phyloP scores from a whole-genome alignment of 2,797 vertebrate genomes.

The Lateolabrax maculatus region DNA sequence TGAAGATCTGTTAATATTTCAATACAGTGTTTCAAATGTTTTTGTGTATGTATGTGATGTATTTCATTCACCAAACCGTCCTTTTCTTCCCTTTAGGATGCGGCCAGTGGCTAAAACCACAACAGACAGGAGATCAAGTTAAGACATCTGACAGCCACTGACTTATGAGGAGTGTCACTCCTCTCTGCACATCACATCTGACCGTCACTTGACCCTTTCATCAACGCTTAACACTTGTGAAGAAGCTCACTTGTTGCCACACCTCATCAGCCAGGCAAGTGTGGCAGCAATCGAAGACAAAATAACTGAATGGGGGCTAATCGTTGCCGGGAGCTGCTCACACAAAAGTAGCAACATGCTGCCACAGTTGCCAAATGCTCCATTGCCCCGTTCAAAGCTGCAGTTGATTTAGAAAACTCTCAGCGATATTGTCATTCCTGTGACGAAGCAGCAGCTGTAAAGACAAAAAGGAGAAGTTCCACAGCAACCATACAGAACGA shows the following conservation, averaged over 20 bases:
- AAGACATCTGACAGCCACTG: constrained; percentile 71
- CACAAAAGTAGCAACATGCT: constrained; percentile 77
- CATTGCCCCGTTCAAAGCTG: constrained; percentile 62
- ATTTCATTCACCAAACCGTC: constrained; percentile 31
- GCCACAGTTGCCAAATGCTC: constrained; percentile 82
- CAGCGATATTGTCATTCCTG: constrained; percentile 12
- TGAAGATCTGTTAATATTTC: constrained; percentile 40
- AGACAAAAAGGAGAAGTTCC: constrained; percentile 21
- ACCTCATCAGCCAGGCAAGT: constrained; percentile 62
- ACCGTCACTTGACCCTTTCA: constrained; percentile 67
- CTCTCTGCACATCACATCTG: constrained; percentile 53
- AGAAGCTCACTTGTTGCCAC: constrained; percentile 56
- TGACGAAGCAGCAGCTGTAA: constrained; percentile 31
- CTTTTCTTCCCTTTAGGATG: constrained; percentile 68
- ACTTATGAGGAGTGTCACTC: constrained; percentile 73
- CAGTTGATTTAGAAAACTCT: constrained; percentile 56
- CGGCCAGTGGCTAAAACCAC: constrained; percentile 80
- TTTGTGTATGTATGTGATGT: not conserved
- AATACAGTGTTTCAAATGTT: constrained; percentile 25
- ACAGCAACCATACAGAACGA: constrained; percentile 57
- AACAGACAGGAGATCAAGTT: constrained; percentile 82
- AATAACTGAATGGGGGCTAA: constrained; percentile 64
- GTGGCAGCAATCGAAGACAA: constrained; percentile 48
- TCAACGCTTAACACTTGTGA: constrained; percentile 45
- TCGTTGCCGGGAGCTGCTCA: constrained; percentile 57